Conservation (phyloP, 2,797 vertebrate genomes). For the Sarcophilus harrisii region DNA sequence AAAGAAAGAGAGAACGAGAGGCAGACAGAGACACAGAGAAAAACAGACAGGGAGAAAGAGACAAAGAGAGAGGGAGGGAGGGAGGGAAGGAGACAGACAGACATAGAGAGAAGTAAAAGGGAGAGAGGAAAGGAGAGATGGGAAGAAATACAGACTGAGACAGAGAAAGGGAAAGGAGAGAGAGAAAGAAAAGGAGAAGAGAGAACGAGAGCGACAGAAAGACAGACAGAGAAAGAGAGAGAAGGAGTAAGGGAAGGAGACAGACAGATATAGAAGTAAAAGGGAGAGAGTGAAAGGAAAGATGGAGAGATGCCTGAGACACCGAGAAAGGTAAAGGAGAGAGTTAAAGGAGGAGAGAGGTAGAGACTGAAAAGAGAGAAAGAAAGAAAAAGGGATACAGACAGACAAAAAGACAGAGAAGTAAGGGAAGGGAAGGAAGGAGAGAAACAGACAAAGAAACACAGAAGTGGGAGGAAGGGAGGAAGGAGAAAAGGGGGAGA, state of each 20-base stretch:
- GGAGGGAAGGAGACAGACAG: too few relatives aligned
- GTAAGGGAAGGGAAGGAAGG: neutral
- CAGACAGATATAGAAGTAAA: too few relatives aligned
- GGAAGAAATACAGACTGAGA: neutral
- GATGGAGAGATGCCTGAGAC: too few relatives aligned
- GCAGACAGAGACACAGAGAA: too few relatives aligned
- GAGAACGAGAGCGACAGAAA: accelerated
- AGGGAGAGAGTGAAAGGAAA: too few relatives aligned
- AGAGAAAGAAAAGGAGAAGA: neutral
- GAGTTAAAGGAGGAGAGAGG: too few relatives aligned
- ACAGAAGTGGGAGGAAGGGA: too few relatives aligned
- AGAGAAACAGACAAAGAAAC: neutral
- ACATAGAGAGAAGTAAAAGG: neutral
- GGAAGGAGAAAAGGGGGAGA: neutral
- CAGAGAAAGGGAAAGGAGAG: neutral
- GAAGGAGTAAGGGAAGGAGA: neutral
- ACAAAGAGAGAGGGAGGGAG: too few relatives aligned
- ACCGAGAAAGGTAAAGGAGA: too few relatives aligned
- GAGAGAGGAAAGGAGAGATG: neutral
- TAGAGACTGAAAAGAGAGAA: neutral
- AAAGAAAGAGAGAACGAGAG: too few relatives aligned
- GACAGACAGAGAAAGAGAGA: too few relatives aligned
- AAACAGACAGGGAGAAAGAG: too few relatives aligned
- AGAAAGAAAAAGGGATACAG: neutral
- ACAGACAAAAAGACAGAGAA: neutral